phyloP scores from a whole-genome alignment of 2,888 invertebrate species.

The Nymphalis c-album region DNA sequence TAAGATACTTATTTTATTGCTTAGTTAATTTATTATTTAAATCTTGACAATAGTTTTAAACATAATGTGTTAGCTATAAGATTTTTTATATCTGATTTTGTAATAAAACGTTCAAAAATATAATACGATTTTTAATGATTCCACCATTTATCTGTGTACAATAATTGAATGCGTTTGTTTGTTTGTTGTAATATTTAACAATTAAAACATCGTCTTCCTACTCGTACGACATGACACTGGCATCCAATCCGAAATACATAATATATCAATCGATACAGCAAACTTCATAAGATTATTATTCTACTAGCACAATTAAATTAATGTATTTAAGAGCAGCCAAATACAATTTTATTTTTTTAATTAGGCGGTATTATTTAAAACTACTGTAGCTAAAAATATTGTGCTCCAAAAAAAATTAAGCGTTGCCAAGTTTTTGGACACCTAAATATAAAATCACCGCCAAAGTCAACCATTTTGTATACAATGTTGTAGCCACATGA shows the following conservation, averaged over 20 bases:
- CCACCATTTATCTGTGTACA: background rate
- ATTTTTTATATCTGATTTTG: background rate
- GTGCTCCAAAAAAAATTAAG: background rate
- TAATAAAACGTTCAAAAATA: constrained; percentile 2
- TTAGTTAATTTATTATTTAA: constrained; percentile 12
- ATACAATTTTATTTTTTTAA: too few relatives aligned
- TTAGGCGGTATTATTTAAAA: too few relatives aligned
- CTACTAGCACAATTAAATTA: too few relatives aligned
- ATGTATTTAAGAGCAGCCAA: too few relatives aligned
- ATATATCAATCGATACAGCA: too few relatives aligned
- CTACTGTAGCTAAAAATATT: background rate
- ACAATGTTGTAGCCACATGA: too few relatives aligned
- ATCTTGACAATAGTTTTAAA: background rate
- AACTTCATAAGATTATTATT: too few relatives aligned
- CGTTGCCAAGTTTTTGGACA: background rate
- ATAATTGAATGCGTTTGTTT: background rate
- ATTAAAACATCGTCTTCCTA: background rate
- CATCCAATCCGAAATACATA: background rate
- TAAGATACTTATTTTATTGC: constrained; percentile 2
- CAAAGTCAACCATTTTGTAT: background rate
- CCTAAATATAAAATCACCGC: background rate
- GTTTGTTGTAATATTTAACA: background rate
- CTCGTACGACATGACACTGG: background rate
- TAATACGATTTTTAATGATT: background rate
- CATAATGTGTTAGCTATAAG: background rate